Evolutionary conservation across 1,140 invertebrate genomes (phyloP).

Genomic region (Venustaconcha ellipsiformis): DNA sequence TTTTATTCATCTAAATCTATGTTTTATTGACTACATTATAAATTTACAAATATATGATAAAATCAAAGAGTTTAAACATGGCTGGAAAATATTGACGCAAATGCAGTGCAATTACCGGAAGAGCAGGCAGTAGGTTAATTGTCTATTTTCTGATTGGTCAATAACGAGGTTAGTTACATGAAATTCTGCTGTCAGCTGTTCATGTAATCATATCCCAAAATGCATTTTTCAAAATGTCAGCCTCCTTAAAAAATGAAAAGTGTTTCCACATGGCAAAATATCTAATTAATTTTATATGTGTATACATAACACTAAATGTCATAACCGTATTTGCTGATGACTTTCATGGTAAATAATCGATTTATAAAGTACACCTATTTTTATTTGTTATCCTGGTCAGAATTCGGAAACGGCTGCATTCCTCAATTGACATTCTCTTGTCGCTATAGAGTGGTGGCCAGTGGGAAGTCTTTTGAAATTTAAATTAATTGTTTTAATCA

Average conservation of each 20-base stretch:
- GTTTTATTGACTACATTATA: neutral
- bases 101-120: neutral
- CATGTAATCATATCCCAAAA: constrained; percentile 37
- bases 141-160: constrained; percentile 34
- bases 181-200: constrained; percentile 4
- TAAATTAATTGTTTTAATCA: too few species aligned
- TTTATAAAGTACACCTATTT: too few species aligned
- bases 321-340: constrained; percentile 12
- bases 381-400: too few species aligned
- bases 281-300: constrained; percentile 4
- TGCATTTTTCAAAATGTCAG: constrained; percentile 34
- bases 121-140: constrained; percentile 14
- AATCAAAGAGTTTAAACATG: neutral
- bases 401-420: too few species aligned
- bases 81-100: neutral
- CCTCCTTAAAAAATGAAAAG: constrained; percentile 7
- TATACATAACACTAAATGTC: constrained; percentile 13
- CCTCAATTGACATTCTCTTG: too few species aligned
- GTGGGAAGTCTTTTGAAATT: too few species aligned
- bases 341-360: constrained; percentile 11
- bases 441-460: too few species aligned
- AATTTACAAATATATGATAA: constrained; percentile 1
- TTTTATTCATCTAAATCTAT: neutral
- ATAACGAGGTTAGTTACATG: constrained; percentile 29
- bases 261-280: constrained; percentile 12